A percentile compares a stretch with the other conserved stretches of the same genome.
Evolutionary conservation across 2,888 invertebrate species (phyloP).

Genomic region (Gari tellinella): DNA sequence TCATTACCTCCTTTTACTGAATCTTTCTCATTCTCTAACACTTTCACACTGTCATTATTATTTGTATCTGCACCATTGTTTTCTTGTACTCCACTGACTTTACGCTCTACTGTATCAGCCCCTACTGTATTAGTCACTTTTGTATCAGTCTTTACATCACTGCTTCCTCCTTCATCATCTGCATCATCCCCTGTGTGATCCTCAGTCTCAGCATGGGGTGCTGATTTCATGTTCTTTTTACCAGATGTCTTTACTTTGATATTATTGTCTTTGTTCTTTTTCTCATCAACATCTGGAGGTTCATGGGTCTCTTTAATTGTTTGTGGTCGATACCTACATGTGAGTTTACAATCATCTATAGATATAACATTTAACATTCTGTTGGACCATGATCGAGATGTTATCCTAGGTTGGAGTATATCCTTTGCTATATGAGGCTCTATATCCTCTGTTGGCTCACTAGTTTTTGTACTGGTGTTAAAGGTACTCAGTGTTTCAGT

Average conservation of each 20-base stretch:
- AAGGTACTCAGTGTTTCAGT: slow-evolving; percentile 35
- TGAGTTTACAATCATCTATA: slow-evolving; percentile 76
- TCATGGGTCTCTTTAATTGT: slow-evolving; percentile 45
- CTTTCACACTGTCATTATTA: neutral
- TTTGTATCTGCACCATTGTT: neutral
- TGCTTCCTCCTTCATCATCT: neutral
- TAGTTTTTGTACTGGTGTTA: slow-evolving; percentile 27
- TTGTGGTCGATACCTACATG: slow-evolving; percentile 64
- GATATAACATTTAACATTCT: slow-evolving; percentile 72
- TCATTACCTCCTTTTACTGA: neutral
- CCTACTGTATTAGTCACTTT: neutral
- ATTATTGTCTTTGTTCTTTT: slow-evolving; percentile 26
- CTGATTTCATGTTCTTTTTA: too few species aligned
- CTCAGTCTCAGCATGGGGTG: neutral
- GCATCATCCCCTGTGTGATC: neutral
- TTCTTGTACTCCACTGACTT: neutral
- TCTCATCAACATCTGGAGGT: neutral
- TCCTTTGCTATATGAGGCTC: slow-evolving; percentile 17
- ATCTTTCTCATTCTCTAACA: neutral
- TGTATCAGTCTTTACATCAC: neutral
- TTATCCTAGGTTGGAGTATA: slow-evolving; percentile 53
- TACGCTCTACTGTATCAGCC: neutral
- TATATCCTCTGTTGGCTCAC: slow-evolving; percentile 5
- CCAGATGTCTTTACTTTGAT: neutral
- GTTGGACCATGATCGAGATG: slow-evolving; percentile 70